Evolutionary conservation across 2,888 invertebrate genomes (phyloP).

Genomic region (Lapara coniferarum): DNA sequence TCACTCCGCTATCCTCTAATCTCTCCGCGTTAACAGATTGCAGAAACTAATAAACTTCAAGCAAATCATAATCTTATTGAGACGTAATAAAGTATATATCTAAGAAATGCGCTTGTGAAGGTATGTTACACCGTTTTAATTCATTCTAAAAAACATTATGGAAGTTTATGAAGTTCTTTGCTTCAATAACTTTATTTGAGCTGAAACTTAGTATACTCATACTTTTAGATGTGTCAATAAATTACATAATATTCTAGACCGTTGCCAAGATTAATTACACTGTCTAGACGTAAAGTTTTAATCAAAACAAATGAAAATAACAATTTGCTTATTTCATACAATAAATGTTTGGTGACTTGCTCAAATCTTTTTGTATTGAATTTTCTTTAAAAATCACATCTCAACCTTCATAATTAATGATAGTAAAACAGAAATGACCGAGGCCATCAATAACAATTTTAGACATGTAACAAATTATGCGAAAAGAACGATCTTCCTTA

Average conservation of each 20-base stretch:
- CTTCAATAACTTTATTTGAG: no score
- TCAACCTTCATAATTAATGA: constrained; percentile 31
- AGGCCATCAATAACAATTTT: constrained; percentile 20
- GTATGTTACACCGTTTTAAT: no score
- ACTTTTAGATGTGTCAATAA: no score
- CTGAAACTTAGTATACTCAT: no score
- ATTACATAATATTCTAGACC: no score
- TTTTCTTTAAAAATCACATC: constrained; percentile 20
- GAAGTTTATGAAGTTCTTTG: no score
- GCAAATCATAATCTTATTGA: neutral
- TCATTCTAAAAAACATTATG: no score
- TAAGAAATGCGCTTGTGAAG: no score
- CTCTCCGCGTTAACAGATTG: neutral
- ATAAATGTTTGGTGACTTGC: constrained; percentile 4
- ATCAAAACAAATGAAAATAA: no score
- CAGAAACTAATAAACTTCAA: neutral
- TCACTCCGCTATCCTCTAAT: constrained; percentile 11
- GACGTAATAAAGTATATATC: no score
- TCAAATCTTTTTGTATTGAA: neutral
- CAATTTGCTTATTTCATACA: neutral
- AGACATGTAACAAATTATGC: constrained; percentile 15
- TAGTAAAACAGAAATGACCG: constrained; percentile 6
- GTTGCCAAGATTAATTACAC: no score
- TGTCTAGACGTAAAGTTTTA: no score
- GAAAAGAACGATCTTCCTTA: constrained; percentile 5